Conservation (phyloP, 1,140 invertebrate genomes). For the Pectinophora gossypiella region DNA sequence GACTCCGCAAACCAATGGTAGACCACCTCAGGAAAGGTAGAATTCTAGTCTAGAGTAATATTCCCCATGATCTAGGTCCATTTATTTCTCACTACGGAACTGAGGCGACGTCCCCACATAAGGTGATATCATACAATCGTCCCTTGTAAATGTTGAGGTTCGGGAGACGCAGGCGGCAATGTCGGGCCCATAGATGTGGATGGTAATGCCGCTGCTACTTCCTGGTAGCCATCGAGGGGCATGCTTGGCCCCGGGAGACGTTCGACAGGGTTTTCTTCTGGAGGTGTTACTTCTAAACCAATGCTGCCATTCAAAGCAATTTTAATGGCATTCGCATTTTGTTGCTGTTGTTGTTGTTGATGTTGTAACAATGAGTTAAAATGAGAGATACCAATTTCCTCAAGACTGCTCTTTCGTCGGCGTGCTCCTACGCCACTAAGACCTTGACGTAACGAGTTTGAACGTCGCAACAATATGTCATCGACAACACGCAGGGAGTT, state of each 20-base stretch:
- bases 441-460: constrained; percentile 89
- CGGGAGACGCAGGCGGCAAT: constrained; percentile 65
- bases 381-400: constrained; percentile 89
- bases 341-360: constrained; percentile 78
- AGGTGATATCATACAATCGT: constrained; percentile 95
- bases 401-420: constrained; percentile 86
- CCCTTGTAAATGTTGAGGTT: constrained; percentile 87
- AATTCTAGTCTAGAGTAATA: neutral
- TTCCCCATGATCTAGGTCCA: constrained; percentile 77
- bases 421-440: constrained; percentile 74
- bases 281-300: constrained; percentile 89
- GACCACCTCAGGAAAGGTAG: neutral
- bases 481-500: constrained; percentile 90
- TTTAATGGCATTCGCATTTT: constrained; percentile 83
- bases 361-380: constrained; percentile 79
- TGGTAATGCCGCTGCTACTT: constrained; percentile 71
- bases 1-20: no score
- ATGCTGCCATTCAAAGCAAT: constrained; percentile 91
- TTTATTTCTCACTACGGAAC: constrained; percentile 81
- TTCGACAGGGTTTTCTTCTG: constrained; percentile 81
- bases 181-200: constrained; percentile 68
- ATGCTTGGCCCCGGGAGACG: constrained; percentile 65
- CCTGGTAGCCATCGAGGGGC: constrained; percentile 57
- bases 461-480: constrained; percentile 88
- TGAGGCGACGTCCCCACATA: constrained; percentile 89